Conservation (phyloP, 2,113 vertebrate genomes). For the Hydropotes inermis region DNA sequence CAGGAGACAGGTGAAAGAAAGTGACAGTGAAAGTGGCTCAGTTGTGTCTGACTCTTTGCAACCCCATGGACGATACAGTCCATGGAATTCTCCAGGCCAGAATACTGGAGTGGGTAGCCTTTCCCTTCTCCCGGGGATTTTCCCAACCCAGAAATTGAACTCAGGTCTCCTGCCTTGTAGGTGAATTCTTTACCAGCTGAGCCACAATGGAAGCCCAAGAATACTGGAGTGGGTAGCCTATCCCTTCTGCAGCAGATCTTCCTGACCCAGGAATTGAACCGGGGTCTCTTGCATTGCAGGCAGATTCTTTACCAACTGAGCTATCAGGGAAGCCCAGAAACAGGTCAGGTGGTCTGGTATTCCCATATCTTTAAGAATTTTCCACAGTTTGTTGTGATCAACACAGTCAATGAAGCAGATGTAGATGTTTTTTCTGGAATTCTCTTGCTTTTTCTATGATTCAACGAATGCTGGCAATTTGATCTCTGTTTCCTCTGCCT, state of each 20-base stretch:
- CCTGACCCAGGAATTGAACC: fast-evolving
- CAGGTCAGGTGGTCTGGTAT: background rate
- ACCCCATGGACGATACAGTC: background rate
- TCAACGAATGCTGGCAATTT: background rate
- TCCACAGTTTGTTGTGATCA: background rate
- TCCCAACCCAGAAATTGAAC: background rate
- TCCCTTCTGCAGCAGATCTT: background rate
- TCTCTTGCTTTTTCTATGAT: background rate
- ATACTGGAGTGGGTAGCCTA: background rate
- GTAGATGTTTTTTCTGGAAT: background rate
- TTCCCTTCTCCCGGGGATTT: background rate
- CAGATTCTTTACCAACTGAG: background rate
- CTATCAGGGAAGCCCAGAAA: background rate
- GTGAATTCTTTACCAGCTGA: background rate
- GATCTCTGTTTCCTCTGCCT: background rate
- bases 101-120: background rate
- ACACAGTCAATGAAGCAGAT: background rate
- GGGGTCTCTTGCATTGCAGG: background rate
- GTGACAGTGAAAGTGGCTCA: background rate
- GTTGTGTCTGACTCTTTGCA: background rate
- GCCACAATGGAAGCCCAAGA: background rate
- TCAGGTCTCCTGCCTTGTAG: background rate
- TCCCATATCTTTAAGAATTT: background rate
- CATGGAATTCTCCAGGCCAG: background rate
- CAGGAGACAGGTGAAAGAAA: background rate